Conservation (phyloP, 2,113 vertebrate genomes). For the Scytalopus superciliaris region DNA sequence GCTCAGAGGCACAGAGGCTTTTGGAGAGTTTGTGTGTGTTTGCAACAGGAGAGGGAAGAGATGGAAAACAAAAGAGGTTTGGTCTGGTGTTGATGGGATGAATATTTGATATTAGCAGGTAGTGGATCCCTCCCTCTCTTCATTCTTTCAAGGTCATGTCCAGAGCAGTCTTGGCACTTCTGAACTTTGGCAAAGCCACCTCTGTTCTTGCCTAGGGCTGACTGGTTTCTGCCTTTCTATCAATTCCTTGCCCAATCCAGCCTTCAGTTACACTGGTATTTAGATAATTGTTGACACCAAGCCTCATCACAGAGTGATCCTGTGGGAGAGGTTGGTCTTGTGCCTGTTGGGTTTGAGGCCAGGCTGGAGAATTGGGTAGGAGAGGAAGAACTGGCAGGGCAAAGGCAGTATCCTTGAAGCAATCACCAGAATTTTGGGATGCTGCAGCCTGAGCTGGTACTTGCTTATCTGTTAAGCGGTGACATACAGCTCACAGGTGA, state of each 20-base stretch:
- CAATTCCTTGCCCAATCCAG: background rate
- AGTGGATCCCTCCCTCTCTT: background rate
- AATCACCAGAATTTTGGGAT: background rate
- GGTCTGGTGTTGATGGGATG: fast-evolving
- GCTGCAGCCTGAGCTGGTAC: background rate
- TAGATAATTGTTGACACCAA: fast-evolving
- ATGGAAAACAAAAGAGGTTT: background rate
- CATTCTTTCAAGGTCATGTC: background rate
- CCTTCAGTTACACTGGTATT: fast-evolving
- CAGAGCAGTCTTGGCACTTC: background rate
- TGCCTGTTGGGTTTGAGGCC: background rate
- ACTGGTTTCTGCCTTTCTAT: background rate
- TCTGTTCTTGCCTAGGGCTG: background rate
- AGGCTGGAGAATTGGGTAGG: background rate
- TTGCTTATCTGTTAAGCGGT: background rate
- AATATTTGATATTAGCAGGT: background rate
- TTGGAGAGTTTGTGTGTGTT: background rate
- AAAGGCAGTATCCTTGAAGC: background rate
- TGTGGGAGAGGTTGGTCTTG: background rate
- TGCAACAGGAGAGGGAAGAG: background rate
- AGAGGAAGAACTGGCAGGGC: background rate
- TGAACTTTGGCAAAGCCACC: background rate
- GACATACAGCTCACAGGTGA: fast-evolving
- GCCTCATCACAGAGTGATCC: fast-evolving
- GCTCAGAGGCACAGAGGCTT: background rate